Percentiles rank a stretch among this genome's conserved stretches.
Conservation (phyloP, 2,113 vertebrate genomes). For the Maccullochella peelii region DNA sequence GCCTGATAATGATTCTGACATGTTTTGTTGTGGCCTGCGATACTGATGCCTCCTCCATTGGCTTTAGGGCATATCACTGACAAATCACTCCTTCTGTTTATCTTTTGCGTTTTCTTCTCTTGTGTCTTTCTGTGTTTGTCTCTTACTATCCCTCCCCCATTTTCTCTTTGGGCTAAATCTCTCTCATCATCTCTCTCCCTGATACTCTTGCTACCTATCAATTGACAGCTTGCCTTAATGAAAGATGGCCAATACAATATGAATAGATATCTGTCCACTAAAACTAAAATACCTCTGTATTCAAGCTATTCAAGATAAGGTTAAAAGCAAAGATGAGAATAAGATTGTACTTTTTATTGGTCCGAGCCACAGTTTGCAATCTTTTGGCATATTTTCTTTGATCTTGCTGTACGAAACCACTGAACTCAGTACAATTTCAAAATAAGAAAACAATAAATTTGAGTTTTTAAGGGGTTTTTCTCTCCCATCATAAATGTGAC, state of each 20-base stretch:
- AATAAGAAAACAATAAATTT: neutral
- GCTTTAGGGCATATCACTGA: constrained; percentile 83
- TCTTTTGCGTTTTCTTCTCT: constrained; percentile 31
- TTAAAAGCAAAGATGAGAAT: neutral
- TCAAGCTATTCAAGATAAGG: neutral
- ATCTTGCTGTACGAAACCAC: neutral
- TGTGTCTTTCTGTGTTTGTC: neutral
- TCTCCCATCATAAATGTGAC: constrained; percentile 83
- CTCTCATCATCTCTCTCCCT: constrained; percentile 3
- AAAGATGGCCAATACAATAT: neutral
- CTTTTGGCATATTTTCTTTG: neutral
- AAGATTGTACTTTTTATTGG: neutral
- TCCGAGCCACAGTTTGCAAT: neutral
- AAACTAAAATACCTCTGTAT: neutral
- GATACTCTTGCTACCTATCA: constrained; percentile 81
- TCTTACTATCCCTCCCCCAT: constrained; percentile 21
- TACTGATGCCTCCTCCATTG: constrained; percentile 80
- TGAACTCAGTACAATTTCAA: constrained; percentile 1
- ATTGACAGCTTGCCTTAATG: constrained; percentile 78
- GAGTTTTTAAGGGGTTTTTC: constrained; percentile 63
- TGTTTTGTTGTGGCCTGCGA: constrained; percentile 84
- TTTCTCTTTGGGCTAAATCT: constrained; percentile 5
- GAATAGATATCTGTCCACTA: neutral
- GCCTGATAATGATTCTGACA: constrained; percentile 88
- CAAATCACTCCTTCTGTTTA: constrained; percentile 86